Evolutionary conservation across 2,888 invertebrate species (phyloP), one percentile per base, ranked within the genome.

Genomic region (Caradrina kadenii): DNA sequence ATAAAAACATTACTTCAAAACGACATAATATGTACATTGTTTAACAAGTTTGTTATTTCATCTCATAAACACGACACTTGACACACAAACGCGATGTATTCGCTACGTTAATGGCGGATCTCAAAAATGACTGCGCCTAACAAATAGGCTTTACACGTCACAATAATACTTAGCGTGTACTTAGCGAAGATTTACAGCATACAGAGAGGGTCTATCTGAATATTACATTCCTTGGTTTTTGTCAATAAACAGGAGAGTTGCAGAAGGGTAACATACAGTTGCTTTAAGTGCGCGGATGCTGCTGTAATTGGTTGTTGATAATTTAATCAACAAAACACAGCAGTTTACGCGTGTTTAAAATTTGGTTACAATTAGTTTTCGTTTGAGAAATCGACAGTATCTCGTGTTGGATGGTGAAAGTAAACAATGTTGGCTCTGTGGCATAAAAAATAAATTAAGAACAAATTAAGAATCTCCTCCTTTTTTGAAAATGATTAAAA

Each of bases 181-280:
- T 74, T 69, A 60, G 69, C 39, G 63, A 78, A 80, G 77, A 81
- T 76, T 69, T 79, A 80, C 69, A 55, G 42, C 61, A 49, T 35
- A 67, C 68, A 69, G 50, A 69, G 50, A 74, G 68, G 68, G 71
- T 67, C 70, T 73, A 66, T 80, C 55, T 80, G 77, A 82, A 78
- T 83, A 84, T 78, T 78, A 80, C 76, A 78, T 82, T 84, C 79
- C 69, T 72, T 61, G 52, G 45, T 54, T 53, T 26, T 60, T 19
- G 31, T 5, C 59, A 61, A 7, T 19, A 1, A 0, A 7, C 13
- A 64, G 39, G 48, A 35, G 0, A 31, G 6, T n/a, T 53, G 13
- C 56, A 58, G 56, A 73, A 71, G 52, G 21, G 3, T 10, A n/a
- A 49, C 49, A 1, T 19, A 7, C 3, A 17, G 48, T 35, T 35